Conservation (phyloP, 2,888 invertebrate genomes). For the Opisthograptis luteolata region DNA sequence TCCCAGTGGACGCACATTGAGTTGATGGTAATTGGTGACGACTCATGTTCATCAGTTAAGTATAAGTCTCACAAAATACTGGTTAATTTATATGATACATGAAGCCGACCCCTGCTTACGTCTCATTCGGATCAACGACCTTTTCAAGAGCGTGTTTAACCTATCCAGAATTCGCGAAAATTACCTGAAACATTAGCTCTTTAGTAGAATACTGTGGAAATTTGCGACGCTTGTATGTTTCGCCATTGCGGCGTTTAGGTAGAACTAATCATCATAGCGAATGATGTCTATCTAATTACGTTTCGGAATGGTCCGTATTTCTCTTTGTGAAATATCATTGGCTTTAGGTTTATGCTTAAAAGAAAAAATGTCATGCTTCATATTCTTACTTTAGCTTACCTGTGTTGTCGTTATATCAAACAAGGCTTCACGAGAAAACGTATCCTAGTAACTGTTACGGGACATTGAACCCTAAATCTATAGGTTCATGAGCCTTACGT, state of each 20-base stretch:
- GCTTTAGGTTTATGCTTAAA: conserved; percentile 6
- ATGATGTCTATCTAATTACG: conserved; percentile 15
- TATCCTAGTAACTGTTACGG: too few relatives aligned
- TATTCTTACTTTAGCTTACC: too few relatives aligned
- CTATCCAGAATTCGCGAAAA: conserved; percentile 7
- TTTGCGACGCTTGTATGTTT: conserved; percentile 16
- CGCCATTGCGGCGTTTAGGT: conserved; percentile 14
- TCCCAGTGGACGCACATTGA: too few relatives aligned
- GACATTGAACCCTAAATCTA: too few relatives aligned
- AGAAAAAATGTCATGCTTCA: too few relatives aligned
- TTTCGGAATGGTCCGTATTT: conserved; percentile 6
- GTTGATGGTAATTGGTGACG: too few relatives aligned
- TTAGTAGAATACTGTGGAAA: conserved; percentile 12
- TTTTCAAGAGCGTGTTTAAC: neutral
- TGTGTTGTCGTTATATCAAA: too few relatives aligned
- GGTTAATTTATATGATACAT: too few relatives aligned
- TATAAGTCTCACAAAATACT: too few relatives aligned
- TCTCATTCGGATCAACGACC: conserved; percentile 8
- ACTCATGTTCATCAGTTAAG: too few relatives aligned
- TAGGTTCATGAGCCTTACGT: too few relatives aligned
- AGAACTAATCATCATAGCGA: conserved; percentile 19
- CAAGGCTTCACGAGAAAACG: too few relatives aligned
- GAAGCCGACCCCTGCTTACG: neutral
- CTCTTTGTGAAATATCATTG: conserved; percentile 13
- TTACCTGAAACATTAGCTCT: conserved; percentile 9